phyloP scores from a whole-genome alignment of 1,140 invertebrate species.

The Prorops nasuta region DNA sequence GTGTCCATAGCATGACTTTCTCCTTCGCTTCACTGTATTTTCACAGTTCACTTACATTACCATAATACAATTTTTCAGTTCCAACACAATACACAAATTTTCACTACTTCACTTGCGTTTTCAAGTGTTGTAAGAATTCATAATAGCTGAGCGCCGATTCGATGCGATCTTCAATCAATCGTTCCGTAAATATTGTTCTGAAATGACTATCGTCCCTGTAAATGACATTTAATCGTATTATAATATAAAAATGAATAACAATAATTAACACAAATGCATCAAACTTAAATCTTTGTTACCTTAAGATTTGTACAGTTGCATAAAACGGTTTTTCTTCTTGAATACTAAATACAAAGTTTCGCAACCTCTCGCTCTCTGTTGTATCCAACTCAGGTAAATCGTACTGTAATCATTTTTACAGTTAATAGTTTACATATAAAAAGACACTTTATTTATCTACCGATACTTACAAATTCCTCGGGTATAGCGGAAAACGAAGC shows the following conservation, averaged over 20 bases:
- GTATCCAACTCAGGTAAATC: slow-evolving; percentile 79
- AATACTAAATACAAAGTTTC: slow-evolving; percentile 79
- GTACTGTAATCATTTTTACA: slow-evolving; percentile 62
- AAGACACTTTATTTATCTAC: no score
- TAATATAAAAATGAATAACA: background rate
- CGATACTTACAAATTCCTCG: slow-evolving; percentile 64
- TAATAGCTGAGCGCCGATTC: slow-evolving; percentile 94
- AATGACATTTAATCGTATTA: slow-evolving; percentile 10
- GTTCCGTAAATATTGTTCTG: slow-evolving; percentile 79
- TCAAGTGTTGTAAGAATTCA: slow-evolving; percentile 96
- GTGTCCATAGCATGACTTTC: no score
- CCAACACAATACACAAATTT: background rate
- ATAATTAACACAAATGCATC: background rate
- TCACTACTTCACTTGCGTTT: slow-evolving; percentile 81
- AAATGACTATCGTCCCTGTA: slow-evolving; percentile 85
- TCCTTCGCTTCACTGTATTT: background rate
- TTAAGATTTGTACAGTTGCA: slow-evolving; percentile 77
- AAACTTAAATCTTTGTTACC: slow-evolving; percentile 61
- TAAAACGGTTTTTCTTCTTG: slow-evolving; percentile 82
- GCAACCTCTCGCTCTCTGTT: slow-evolving; percentile 71
- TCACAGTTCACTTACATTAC: background rate
- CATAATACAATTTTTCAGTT: background rate
- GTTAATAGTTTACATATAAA: no score
- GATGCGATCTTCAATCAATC: slow-evolving; percentile 89
- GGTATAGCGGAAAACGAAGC: slow-evolving; percentile 63